These are phyloP conservation scores for Cyphomyrus discorhynchus DNA, from an alignment of 2,113 vertebrate genomes.

Conservation along the genomic window DNA sequence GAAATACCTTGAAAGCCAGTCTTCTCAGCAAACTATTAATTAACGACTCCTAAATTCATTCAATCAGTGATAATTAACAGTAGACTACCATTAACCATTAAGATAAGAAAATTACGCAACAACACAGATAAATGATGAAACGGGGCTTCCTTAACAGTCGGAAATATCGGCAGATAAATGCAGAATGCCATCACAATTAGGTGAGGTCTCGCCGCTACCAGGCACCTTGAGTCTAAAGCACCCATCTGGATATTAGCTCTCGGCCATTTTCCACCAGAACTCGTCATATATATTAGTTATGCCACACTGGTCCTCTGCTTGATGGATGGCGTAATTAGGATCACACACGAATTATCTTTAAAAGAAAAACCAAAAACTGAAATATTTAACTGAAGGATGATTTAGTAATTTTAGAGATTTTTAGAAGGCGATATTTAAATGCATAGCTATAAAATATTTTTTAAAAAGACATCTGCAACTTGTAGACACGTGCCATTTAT, in stretches of 20 bases:
- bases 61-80: neutral
- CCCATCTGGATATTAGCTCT: neutral
- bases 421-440: neutral
- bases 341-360: neutral
- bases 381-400: neutral
- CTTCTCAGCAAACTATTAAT: neutral
- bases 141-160: neutral
- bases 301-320: neutral
- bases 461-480: neutral
- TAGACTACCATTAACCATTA: neutral
- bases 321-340: neutral
- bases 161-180: neutral
- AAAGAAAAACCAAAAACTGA: neutral
- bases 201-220: neutral
- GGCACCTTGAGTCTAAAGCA: neutral
- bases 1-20: neutral
- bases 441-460: neutral
- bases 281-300: neutral
- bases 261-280: neutral
- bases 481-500: neutral
- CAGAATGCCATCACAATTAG: neutral
- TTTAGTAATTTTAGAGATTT: neutral
- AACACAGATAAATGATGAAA: neutral
- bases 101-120: neutral
- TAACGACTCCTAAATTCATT: neutral